Evolutionary conservation across 2,113 vertebrate species (phyloP).

Genomic region (Dipodomys stephensi): DNA sequence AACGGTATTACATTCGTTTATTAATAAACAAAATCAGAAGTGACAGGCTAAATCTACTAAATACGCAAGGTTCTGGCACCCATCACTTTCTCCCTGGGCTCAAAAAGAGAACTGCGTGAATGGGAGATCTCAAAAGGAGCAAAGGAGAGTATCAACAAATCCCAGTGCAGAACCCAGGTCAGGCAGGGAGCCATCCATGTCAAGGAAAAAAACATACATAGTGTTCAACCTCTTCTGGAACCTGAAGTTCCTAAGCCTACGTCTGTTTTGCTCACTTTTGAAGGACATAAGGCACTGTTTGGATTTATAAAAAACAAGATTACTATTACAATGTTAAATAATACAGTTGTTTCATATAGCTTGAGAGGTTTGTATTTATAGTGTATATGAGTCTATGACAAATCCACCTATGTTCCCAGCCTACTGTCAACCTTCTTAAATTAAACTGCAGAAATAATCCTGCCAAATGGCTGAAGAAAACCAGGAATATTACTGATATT

Average conservation of each 20-base stretch:
- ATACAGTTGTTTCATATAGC: background rate
- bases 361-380: background rate
- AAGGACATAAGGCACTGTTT: too few relatives aligned
- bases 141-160: background rate
- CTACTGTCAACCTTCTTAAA: background rate
- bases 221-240: background rate
- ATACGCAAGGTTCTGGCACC: background rate
- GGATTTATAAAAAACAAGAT: too few relatives aligned
- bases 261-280: background rate
- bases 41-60: background rate
- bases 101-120: background rate
- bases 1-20: too few relatives aligned
- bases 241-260: background rate
- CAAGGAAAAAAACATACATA: background rate
- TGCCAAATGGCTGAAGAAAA: slow-evolving; percentile 5
- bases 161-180: background rate
- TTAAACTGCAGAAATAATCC: background rate
- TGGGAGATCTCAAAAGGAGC: background rate
- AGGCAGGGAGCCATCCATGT: background rate
- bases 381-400: background rate
- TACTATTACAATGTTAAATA: slow-evolving; percentile 42
- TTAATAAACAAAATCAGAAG: too few relatives aligned
- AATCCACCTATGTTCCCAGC: background rate
- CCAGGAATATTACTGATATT: background rate
- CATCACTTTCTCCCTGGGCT: background rate